These are phyloP conservation scores for Molossus molossus DNA, from an alignment of 2,797 vertebrate species.

Conservation along the genomic window DNA sequence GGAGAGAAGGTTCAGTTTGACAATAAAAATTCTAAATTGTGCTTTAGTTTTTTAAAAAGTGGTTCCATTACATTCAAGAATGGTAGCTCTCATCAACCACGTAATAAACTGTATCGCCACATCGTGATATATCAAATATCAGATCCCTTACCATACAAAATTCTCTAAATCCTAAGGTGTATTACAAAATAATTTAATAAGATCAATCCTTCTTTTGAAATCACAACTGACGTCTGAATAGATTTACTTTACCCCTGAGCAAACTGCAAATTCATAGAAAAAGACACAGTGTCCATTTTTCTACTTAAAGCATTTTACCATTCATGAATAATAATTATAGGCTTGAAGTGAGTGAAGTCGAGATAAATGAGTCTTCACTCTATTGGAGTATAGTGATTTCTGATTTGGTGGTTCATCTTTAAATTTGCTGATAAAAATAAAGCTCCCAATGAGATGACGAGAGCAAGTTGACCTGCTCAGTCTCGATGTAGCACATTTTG, in stretches of 20 bases:
- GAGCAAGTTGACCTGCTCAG: not conserved
- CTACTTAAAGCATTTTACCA: constrained; percentile 4
- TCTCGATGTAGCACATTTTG: not conserved
- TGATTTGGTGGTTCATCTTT: constrained; percentile 29
- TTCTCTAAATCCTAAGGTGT: constrained; percentile 14
- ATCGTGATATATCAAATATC: constrained; percentile 8
- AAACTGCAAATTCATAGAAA: constrained; percentile 37
- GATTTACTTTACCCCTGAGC: constrained; percentile 60
- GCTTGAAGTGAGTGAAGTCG: constrained; percentile 48
- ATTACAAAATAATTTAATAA: constrained; percentile 54
- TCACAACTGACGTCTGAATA: constrained; percentile 46
- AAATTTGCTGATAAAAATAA: constrained; percentile 25
- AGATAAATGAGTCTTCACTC: not conserved
- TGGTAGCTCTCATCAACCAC: not conserved
- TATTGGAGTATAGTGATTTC: not conserved
- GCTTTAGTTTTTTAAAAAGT: constrained; percentile 15
- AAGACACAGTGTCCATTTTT: constrained; percentile 17
- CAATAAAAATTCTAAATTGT: constrained; percentile 44
- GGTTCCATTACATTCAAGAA: constrained; percentile 41
- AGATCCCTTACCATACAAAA: constrained; percentile 45
- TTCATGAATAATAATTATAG: constrained; percentile 1
- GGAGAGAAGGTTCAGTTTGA: not conserved
- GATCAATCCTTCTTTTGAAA: constrained; percentile 62
- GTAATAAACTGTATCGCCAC: not conserved
- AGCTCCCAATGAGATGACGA: not conserved